These are phyloP conservation scores for Enteromius mattozi DNA, from an alignment of 2,797 vertebrate species.

Conservation along the genomic window DNA sequence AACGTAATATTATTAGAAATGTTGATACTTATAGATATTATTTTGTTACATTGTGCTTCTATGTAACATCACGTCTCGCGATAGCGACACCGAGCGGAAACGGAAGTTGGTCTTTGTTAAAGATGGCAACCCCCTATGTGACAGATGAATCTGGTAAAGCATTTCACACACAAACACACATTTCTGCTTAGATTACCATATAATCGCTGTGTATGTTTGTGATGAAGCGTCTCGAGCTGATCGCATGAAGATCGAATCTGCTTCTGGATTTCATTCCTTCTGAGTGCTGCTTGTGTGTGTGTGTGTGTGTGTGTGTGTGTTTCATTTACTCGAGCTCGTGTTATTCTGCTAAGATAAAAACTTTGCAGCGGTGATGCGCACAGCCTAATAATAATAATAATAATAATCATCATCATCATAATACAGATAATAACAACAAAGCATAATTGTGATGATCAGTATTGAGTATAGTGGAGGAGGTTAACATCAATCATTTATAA, in stretches of 20 bases:
- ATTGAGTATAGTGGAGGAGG: neutral
- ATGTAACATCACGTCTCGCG: constrained; percentile 12
- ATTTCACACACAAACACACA: constrained; percentile 41
- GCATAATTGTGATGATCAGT: neutral
- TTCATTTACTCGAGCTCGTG: neutral
- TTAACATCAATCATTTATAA: neutral
- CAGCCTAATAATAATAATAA: neutral
- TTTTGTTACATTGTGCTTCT: neutral
- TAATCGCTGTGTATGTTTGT: neutral
- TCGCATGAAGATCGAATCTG: neutral
- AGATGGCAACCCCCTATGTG: constrained; percentile 97
- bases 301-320: neutral
- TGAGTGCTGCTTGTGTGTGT: neutral
- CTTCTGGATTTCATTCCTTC: neutral
- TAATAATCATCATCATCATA: neutral
- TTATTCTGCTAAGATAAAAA: neutral
- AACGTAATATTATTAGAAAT: neutral
- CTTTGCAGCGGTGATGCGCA: no score
- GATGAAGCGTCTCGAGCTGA: neutral
- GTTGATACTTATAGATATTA: neutral
- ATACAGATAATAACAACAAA: neutral
- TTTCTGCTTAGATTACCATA: neutral
- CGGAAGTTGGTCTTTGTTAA: constrained; percentile 70
- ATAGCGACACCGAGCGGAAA: constrained; percentile 13
- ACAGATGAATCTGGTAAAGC: constrained; percentile 92